A percentile compares a stretch with the other conserved stretches of the same genome.
Conservation (phyloP, 2,113 vertebrate species). For the Peromyscus leucopus region DNA sequence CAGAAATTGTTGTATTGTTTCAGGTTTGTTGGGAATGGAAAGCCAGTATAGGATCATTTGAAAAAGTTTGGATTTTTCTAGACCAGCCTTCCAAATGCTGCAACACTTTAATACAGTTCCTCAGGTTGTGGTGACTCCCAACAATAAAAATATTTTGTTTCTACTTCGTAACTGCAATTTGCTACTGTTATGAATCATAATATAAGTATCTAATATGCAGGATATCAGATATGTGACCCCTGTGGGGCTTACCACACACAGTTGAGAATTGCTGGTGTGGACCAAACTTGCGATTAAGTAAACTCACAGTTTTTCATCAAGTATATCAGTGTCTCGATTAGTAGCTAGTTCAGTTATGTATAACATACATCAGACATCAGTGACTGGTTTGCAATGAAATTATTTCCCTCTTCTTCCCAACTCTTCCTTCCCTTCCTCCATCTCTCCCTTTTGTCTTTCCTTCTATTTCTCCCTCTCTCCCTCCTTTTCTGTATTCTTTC, state of each 20-base stretch:
- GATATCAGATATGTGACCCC: neutral
- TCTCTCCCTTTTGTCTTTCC: neutral
- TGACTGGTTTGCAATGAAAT: neutral
- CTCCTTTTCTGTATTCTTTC: neutral
- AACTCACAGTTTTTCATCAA: neutral
- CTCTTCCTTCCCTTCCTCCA: fast-evolving
- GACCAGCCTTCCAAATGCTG: neutral
- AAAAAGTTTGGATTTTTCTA: neutral
- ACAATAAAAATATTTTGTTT: neutral
- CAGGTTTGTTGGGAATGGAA: neutral
- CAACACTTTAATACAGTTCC: neutral
- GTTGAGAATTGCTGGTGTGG: no score
- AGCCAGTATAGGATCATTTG: neutral
- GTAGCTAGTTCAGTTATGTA: neutral
- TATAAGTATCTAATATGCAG: neutral
- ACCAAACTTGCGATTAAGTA: neutral
- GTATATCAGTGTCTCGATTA: neutral
- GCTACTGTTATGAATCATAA: neutral
- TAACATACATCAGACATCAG: neutral
- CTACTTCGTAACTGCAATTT: neutral
- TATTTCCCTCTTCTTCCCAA: fast-evolving
- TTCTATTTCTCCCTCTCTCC: neutral
- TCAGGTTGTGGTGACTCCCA: neutral
- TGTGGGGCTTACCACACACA: no score
- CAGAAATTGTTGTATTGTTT: neutral